Conservation (phyloP, 2,797 vertebrate genomes). For the Harpagifer antarcticus region DNA sequence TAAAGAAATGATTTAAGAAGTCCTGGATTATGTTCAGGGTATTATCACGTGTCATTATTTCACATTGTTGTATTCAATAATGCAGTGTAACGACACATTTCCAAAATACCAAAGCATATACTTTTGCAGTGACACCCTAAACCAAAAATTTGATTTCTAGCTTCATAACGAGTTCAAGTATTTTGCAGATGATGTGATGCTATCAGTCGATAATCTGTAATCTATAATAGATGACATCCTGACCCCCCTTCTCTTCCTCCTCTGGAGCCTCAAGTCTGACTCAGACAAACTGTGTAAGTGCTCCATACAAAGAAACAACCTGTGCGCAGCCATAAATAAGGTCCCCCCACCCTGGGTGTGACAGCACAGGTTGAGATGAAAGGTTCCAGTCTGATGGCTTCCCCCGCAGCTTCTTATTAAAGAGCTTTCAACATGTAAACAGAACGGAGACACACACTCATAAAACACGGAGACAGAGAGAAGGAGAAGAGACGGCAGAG, state of each 20-base stretch:
- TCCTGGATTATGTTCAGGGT: too few species aligned
- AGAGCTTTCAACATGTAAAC: slow-evolving; percentile 84
- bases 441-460: slow-evolving; percentile 80
- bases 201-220: slow-evolving; percentile 34
- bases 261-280: slow-evolving; percentile 70
- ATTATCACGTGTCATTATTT: too few species aligned
- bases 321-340: slow-evolving; percentile 80
- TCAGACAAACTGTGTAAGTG: slow-evolving; percentile 59
- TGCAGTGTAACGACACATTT: neutral
- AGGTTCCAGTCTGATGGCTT: slow-evolving; percentile 74
- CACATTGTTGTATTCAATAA: too few species aligned
- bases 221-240: slow-evolving; percentile 50
- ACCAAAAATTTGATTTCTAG: neutral
- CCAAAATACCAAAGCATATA: neutral
- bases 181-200: slow-evolving; percentile 9
- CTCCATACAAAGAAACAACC: slow-evolving; percentile 73
- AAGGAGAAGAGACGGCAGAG: slow-evolving; percentile 11
- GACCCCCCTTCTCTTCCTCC: slow-evolving; percentile 17
- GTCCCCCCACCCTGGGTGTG: slow-evolving; percentile 67
- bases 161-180: too few species aligned
- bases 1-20: too few species aligned
- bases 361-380: slow-evolving; percentile 83
- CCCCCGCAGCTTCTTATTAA: slow-evolving; percentile 81
- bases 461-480: slow-evolving; percentile 73
- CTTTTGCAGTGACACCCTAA: neutral